Evolutionary conservation across 2,797 vertebrate species (phyloP), one percentile per base, ranked within the genome.

Genomic region (Rhabdomys pumilio): DNA sequence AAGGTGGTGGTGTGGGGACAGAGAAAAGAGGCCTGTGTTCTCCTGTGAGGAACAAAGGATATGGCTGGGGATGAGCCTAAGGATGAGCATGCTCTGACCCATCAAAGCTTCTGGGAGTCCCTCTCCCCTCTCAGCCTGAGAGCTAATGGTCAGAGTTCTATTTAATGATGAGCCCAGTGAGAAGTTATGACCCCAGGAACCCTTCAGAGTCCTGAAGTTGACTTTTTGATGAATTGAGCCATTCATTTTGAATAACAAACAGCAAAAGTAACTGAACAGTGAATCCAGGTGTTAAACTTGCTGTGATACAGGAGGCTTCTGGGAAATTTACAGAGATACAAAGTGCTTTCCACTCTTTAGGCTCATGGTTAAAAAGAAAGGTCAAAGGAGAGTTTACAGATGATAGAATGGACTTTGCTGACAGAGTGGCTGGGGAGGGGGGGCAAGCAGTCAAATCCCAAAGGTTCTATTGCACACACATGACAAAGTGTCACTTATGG

Each of bases 271-370:
- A 86, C 13, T 10, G 19, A 59, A 72, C 86, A 47, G 41, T 75
- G 65, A 93, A 92, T 22, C 55, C 4, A 88, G 59, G 67, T 38
- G n/a, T 20, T 89, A 76, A 38, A 65, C 59, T 38, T 31, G 7
- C 11, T 69, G 81, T 73, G 7, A 22, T 3, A 20, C 17, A 59
- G 81, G 80, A 80, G 67, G 20, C 15, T 50, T 63, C 29, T 72
- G 20, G 29, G 47, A 41, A 47, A 90, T 24, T 75, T 93, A 77
- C 55, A 67, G 79, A 67, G 31, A 75, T 87, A 89, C 55, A 73
- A 91, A 83, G 41, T 44, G 26, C 4, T 93, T 83, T 82, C 80
- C 34, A 65, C 47, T 93, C 47, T 92, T 89, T n/a, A 75, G n/a
- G 50, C 9, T 63, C 75, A 61, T 4, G 38, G 61, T 26, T 81